These are phyloP conservation scores for Druon quercuslanigerum DNA, from an alignment of 1,140 invertebrate genomes.

Conservation along the genomic window DNA sequence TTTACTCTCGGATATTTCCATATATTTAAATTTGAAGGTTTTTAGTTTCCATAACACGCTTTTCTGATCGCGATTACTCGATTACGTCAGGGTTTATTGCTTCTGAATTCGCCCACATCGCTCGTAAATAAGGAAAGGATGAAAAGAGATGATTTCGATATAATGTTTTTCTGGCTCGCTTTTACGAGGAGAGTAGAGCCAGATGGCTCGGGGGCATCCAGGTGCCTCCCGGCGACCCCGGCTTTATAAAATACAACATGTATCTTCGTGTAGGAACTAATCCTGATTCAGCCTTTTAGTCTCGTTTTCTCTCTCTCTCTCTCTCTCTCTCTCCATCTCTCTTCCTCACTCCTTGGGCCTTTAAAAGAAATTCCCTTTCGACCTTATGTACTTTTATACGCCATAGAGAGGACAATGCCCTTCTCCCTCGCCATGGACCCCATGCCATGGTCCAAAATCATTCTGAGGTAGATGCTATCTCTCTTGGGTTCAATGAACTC, in stretches of 20 bases:
- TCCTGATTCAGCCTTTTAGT: background rate
- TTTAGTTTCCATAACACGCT: conserved; percentile 11
- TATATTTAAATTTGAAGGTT: conserved; percentile 21
- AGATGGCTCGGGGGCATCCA: background rate
- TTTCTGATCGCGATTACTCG: conserved; percentile 4
- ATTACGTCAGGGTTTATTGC: conserved; percentile 26
- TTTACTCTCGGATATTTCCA: background rate
- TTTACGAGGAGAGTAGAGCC: conserved; percentile 5
- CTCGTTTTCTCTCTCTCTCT: too few species aligned
- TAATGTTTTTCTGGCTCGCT: conserved; percentile 2
- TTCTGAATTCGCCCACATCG: conserved; percentile 30
- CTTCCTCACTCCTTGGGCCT: background rate
- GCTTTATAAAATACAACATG: background rate
- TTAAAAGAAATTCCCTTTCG: conserved; percentile 7
- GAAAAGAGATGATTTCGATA: conserved; percentile 27
- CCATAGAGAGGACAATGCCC: conserved; percentile 16
- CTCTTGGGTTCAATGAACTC: conserved; percentile 12
- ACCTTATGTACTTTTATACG: background rate
- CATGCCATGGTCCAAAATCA: conserved; percentile 12
- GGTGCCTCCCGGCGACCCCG: conserved; percentile 1
- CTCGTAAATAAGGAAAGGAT: conserved; percentile 20
- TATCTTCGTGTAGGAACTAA: conserved; percentile 12
- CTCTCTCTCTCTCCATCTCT: too few species aligned
- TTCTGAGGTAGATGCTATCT: background rate
- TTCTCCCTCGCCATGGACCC: background rate